Percentiles rank a stretch among this genome's conserved stretches.
Conservation (phyloP, 2,113 vertebrate species). For the Lamprologus lemairii region DNA sequence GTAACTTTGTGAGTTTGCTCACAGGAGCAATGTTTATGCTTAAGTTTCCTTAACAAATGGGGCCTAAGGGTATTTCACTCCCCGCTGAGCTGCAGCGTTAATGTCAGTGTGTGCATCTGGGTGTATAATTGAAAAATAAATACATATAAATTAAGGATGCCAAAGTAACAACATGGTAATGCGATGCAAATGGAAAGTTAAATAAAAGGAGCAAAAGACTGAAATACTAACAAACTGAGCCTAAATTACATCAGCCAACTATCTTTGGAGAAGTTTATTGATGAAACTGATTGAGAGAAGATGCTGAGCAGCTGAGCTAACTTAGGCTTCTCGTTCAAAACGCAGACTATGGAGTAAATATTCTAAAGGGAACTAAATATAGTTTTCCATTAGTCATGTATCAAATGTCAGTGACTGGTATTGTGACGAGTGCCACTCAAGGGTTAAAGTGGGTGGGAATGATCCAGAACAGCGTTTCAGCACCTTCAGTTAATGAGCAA, state of each 20-base stretch:
- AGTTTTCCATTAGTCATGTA: neutral
- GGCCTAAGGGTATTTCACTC: constrained; percentile 13
- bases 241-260: neutral
- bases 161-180: neutral
- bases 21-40: neutral
- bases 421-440: neutral
- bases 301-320: neutral
- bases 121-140: constrained; percentile 50
- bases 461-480: neutral
- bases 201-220: neutral
- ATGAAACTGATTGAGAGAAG: neutral
- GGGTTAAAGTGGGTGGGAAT: neutral
- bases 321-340: neutral
- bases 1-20: constrained; percentile 24
- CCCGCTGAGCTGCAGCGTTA: constrained; percentile 21
- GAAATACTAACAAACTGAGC: neutral
- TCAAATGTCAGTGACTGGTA: neutral
- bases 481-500: neutral
- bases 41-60: neutral
- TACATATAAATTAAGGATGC: constrained; percentile 21
- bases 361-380: neutral
- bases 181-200: neutral
- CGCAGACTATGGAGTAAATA: neutral
- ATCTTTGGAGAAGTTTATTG: neutral
- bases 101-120: constrained; percentile 37